These are phyloP conservation scores for Metacarcinus magister DNA, from an alignment of 2,888 invertebrate genomes.

Conservation along the genomic window DNA sequence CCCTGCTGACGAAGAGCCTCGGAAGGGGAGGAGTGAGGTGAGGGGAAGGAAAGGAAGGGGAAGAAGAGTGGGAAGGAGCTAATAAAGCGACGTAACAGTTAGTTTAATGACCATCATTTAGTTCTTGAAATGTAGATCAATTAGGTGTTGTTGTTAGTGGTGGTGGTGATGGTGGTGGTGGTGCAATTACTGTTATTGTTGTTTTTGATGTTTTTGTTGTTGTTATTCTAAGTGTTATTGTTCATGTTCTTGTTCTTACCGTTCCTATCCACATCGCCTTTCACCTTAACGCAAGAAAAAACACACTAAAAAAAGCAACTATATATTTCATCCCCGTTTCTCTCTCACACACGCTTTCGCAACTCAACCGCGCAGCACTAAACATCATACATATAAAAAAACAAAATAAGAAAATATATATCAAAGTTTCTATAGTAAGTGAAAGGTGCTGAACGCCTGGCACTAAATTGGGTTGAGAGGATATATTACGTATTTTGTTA, in stretches of 20 bases:
- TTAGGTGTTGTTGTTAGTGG: too few species aligned
- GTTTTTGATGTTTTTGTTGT: too few species aligned
- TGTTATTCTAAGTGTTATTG: too few species aligned
- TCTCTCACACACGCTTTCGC: conserved; percentile 18
- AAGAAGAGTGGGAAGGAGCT: neutral
- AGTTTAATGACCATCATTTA: neutral
- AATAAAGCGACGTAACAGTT: neutral
- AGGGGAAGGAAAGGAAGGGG: neutral
- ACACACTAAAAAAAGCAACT: too few species aligned
- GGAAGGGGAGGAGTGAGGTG: neutral
- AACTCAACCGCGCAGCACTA: too few species aligned
- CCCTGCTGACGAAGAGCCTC: neutral
- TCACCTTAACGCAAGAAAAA: neutral
- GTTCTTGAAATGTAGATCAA: neutral
- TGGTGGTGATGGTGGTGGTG: too few species aligned
- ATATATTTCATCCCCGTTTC: neutral
- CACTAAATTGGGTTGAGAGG: neutral
- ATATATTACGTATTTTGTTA: conserved; percentile 26
- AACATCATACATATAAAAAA: neutral
- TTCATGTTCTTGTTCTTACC: neutral
- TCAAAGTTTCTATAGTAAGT: neutral
- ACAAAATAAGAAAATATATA: neutral
- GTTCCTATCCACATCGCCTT: neutral
- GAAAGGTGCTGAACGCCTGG: neutral
- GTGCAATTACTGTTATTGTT: too few species aligned